Percentiles rank a stretch among this genome's conserved stretches.
Evolutionary conservation across 2,797 vertebrate species (phyloP).

Genomic region (Botia kubotai): DNA sequence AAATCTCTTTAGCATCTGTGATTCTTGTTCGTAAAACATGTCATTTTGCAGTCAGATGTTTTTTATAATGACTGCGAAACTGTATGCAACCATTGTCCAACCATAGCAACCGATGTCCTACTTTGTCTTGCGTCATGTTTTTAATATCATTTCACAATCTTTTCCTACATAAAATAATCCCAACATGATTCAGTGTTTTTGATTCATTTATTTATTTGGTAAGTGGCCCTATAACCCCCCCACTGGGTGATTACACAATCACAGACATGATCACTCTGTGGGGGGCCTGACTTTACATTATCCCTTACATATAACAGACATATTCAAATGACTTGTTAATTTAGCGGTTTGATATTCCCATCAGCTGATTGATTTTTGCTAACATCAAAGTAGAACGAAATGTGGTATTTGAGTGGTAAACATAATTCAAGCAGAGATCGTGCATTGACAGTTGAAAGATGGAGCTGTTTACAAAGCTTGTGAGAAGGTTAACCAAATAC

Average conservation of each 20-base stretch:
- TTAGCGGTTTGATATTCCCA: background rate
- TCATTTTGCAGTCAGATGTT: no score
- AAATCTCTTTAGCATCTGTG: no score
- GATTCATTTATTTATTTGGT: background rate
- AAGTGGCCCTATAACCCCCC: background rate
- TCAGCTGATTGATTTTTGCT: no score
- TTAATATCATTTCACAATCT: no score
- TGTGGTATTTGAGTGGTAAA: slow-evolving; percentile 53
- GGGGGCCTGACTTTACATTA: background rate
- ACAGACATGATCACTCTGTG: background rate
- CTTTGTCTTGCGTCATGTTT: no score
- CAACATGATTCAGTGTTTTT: no score
- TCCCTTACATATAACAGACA: background rate
- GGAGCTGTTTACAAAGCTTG: slow-evolving; percentile 25
- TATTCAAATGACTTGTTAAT: background rate
- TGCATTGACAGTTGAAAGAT: slow-evolving; percentile 44
- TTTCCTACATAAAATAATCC: no score
- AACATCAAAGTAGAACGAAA: no score
- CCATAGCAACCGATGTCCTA: no score
- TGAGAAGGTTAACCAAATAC: slow-evolving; percentile 12
- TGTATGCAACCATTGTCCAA: no score
- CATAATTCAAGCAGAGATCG: slow-evolving; percentile 43
- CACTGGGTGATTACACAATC: background rate
- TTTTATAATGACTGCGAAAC: no score
- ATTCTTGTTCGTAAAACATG: no score